A percentile compares a stretch with the other conserved stretches of the same genome.
Evolutionary conservation across 2,888 invertebrate species (phyloP).

Genomic region (Tenthredo scrophulariae): DNA sequence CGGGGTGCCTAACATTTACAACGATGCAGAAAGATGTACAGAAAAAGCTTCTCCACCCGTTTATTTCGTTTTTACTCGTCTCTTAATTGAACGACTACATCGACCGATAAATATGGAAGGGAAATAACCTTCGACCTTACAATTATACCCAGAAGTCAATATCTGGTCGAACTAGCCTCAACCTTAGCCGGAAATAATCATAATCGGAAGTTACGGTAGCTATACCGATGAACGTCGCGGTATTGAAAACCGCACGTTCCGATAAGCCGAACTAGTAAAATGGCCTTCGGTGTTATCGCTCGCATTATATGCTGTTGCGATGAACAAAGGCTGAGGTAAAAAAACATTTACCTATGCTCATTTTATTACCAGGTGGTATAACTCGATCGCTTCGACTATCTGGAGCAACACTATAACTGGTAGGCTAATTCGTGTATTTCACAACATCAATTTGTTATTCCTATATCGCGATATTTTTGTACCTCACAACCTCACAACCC

Average conservation of each 20-base stretch:
- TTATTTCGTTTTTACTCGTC: no score
- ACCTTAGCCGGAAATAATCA: slow-evolving; percentile 27
- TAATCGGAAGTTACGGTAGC: not conserved
- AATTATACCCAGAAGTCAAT: not conserved
- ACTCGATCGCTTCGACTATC: not conserved
- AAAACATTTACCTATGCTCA: not conserved
- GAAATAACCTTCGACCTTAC: not conserved
- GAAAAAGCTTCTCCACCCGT: not conserved
- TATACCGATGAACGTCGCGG: not conserved
- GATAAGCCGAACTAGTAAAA: slow-evolving; percentile 20
- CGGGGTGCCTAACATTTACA: not conserved
- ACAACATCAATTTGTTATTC: not conserved
- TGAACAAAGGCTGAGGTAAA: slow-evolving; percentile 26
- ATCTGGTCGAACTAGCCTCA: not conserved
- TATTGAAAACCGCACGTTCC: slow-evolving; percentile 39
- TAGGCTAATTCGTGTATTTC: not conserved
- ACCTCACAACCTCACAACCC: no score
- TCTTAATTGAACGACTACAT: not conserved
- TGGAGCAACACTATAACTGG: not conserved
- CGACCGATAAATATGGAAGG: not conserved
- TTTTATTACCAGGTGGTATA: not conserved
- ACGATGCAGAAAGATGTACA: not conserved
- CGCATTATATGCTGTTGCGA: not conserved
- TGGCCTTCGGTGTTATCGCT: slow-evolving; percentile 29
- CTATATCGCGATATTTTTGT: not conserved